Base-by-base conservation (phyloP, 1,140 invertebrate species). In the Rhagoletis zephyria region DNA sequence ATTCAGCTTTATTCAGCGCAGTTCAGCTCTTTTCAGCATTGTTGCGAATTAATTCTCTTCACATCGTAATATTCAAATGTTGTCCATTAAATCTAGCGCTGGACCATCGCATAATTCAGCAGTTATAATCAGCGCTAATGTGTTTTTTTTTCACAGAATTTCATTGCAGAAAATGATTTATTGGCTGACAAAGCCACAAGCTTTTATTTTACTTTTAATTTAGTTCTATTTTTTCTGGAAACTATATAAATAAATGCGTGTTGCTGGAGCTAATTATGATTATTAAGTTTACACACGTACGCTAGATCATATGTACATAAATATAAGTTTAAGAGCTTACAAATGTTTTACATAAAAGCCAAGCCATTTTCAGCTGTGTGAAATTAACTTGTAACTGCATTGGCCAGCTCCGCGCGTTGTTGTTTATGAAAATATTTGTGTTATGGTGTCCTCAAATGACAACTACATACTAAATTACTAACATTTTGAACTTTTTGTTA, bases 341-440 rank as follows among this genome's bases (percentile, higher is more conserved):
- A 56, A 10, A 56, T 56, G 51, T 10, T 63, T 63, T 63, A 63
- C 61, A 63, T 63, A 14, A 45, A 16, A 0, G 9, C 45, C 1
- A 81, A 81, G 48, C 19, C 12, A 81, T 56, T 81, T 10, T 9
- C 1, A 30, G 48, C n/a, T 81, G 48, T 81, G 74, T 56, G 74
- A 81, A 81, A 81, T 81, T 56, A 51, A 30, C 48, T 56, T 19
- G 74, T 59, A 59, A 56, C 14, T 81, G 4, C 16, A 48, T 48
- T 56, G 14, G 16, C n/a, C 67, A 74, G 42, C 12, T n/a, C 4
- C 48, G 45, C 7, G 40, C 4, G 4, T 45, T 74, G 70, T n/a
- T 81, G n/a, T 2, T 81, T 81, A 81, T 56, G 48, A 56, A 81
- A 81, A 81, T 81, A 81, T 81, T 56, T 81, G 74, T 56, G n/a